Evolutionary conservation across 2,888 invertebrate species (phyloP).

Genomic region (Deroplatys truncata): DNA sequence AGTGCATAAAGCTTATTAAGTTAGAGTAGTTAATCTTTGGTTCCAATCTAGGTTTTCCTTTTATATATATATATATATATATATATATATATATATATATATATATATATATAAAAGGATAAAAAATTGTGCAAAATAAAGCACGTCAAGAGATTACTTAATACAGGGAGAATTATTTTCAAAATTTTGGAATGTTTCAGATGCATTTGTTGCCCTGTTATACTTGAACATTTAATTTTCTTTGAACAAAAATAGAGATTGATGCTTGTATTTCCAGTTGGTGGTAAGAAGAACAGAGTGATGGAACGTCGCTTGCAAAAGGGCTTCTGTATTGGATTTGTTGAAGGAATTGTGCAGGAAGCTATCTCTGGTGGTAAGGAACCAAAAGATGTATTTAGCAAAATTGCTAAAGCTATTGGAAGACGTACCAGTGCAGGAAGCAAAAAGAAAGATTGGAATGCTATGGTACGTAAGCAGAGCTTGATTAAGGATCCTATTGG

Average conservation of each 20-base stretch:
- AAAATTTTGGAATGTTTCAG: neutral
- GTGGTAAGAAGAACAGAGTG: slow-evolving; percentile 76
- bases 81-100: too few relatives aligned
- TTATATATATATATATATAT: too few relatives aligned
- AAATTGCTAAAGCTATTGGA: slow-evolving; percentile 77
- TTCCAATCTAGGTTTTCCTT: too few relatives aligned
- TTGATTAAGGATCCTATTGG: slow-evolving; percentile 72
- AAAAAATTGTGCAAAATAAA: neutral
- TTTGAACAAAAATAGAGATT: neutral
- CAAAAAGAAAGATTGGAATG: slow-evolving; percentile 70
- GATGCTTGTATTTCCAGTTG: slow-evolving; percentile 3
- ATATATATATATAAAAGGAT: too few relatives aligned
- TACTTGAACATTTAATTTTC: neutral
- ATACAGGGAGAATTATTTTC: neutral
- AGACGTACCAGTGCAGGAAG: slow-evolving; percentile 44
- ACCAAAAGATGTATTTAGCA: slow-evolving; percentile 71
- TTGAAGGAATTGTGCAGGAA: slow-evolving; percentile 75
- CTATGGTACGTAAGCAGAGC: slow-evolving; percentile 65
- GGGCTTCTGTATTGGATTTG: slow-evolving; percentile 87
- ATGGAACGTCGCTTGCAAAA: slow-evolving; percentile 83
- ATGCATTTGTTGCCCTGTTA: neutral
- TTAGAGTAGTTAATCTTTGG: too few relatives aligned
- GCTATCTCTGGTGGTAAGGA: slow-evolving; percentile 63
- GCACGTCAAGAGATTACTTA: neutral
- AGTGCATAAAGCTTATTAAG: neutral